These are phyloP conservation scores for Aramus guarauna DNA, from an alignment of 2,113 vertebrate species.

Conservation along the genomic window DNA sequence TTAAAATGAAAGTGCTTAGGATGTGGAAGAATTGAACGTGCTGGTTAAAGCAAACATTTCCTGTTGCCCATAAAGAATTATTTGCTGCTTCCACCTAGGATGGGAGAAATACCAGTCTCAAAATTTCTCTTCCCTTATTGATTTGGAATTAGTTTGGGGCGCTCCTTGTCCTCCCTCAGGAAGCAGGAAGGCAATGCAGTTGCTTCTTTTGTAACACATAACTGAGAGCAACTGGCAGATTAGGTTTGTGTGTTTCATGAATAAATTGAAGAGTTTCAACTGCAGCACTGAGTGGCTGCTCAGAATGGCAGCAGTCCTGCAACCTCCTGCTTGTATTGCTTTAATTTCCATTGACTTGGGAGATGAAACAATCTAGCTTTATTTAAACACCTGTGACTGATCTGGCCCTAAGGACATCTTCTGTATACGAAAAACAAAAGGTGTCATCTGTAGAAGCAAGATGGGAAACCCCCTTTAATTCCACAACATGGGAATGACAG, in stretches of 20 bases:
- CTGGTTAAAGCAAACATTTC: slow-evolving; percentile 29
- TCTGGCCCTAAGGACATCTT: neutral
- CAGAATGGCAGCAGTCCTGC: neutral
- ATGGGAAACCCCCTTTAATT: neutral
- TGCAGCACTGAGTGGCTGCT: neutral
- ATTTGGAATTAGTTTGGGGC: neutral
- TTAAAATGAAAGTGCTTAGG: slow-evolving; percentile 30
- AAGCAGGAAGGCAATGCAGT: neutral
- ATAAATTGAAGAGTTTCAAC: neutral
- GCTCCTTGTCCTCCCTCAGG: neutral
- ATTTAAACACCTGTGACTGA: neutral
- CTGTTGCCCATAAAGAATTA: neutral
- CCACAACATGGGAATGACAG: neutral
- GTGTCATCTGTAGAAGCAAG: neutral
- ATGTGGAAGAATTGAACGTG: neutral
- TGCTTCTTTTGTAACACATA: neutral
- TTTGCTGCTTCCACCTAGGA: neutral
- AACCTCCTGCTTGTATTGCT: neutral
- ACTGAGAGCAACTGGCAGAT: neutral
- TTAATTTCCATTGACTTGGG: neutral
- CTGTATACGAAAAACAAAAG: neutral
- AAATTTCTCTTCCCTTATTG: neutral
- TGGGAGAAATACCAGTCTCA: neutral
- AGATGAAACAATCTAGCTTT: neutral
- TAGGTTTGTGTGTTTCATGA: neutral